A percentile compares a stretch with the other conserved stretches of the same genome.
Evolutionary conservation across 2,113 vertebrate genomes (phyloP).

Genomic region (Colaptes auratus): DNA sequence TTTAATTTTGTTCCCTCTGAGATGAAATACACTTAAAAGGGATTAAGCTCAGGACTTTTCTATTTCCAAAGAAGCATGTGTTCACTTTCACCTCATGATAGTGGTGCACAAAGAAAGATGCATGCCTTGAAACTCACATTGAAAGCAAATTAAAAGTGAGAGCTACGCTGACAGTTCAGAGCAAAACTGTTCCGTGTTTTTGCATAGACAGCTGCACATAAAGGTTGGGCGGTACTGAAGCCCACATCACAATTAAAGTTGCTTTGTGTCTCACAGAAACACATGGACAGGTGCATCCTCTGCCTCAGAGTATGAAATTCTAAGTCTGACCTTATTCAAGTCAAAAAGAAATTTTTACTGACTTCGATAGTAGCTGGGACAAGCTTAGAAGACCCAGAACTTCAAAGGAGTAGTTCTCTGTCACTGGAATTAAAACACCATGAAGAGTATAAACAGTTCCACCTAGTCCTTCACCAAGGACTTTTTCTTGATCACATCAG

Average conservation of each 20-base stretch:
- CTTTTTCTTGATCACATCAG: not conserved
- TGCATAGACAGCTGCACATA: not conserved
- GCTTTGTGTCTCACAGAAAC: not conserved
- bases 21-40: not conserved
- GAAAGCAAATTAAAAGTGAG: not conserved
- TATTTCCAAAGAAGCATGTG: not conserved
- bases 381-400: not conserved
- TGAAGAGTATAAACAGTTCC: constrained; percentile 2
- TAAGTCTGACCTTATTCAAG: not conserved
- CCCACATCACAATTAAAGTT: not conserved
- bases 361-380: not conserved
- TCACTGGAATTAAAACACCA: not conserved
- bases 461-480: not conserved
- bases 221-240: not conserved
- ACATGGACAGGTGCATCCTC: not conserved
- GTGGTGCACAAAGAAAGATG: not conserved
- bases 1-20: not conserved
- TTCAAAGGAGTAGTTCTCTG: not conserved
- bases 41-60: not conserved
- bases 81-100: not conserved
- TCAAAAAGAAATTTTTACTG: not conserved
- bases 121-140: not conserved
- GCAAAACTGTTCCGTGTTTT: not conserved
- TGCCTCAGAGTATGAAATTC: not conserved
- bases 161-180: not conserved